These are phyloP conservation scores for Drosophila infuscata DNA, from an alignment of 2,888 invertebrate genomes.

Conservation along the genomic window DNA sequence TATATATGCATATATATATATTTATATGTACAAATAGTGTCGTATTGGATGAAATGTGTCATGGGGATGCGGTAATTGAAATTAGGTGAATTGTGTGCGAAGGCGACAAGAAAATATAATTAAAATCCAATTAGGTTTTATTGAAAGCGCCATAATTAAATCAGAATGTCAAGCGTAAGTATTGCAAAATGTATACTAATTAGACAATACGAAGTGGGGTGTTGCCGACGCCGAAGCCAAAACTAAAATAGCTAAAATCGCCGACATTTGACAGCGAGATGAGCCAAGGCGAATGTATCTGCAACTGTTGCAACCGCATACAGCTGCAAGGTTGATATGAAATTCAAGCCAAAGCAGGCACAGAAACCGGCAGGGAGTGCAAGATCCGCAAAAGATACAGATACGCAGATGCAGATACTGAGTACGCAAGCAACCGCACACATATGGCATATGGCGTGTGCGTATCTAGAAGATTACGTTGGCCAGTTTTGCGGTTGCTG, in stretches of 20 bases:
- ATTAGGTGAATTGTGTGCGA: conserved; percentile 31
- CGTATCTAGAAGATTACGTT: conserved; percentile 77
- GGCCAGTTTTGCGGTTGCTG: conserved; percentile 60
- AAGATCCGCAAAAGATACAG: conserved; percentile 39
- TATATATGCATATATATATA: neutral
- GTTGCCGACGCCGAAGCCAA: neutral
- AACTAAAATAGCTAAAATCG: neutral
- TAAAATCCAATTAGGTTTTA: conserved; percentile 76
- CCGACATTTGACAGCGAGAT: conserved; percentile 20
- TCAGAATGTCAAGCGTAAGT: conserved; percentile 70
- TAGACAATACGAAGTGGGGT: conserved; percentile 46
- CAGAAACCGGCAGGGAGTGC: conserved; percentile 35
- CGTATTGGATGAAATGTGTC: conserved; percentile 29
- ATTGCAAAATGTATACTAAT: conserved; percentile 72
- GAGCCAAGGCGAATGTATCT: neutral
- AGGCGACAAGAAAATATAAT: conserved; percentile 60
- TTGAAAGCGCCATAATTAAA: conserved; percentile 76
- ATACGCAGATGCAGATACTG: conserved; percentile 45
- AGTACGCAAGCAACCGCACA: conserved; percentile 29
- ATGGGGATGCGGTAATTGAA: conserved; percentile 4
- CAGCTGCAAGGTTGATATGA: conserved; percentile 21
- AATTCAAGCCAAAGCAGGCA: conserved; percentile 51
- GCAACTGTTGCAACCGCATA: conserved; percentile 6
- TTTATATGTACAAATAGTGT: conserved; percentile 20
- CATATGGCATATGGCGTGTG: conserved; percentile 68